Conservation (phyloP, 2,888 invertebrate genomes). For the Cheilosia pagana region DNA sequence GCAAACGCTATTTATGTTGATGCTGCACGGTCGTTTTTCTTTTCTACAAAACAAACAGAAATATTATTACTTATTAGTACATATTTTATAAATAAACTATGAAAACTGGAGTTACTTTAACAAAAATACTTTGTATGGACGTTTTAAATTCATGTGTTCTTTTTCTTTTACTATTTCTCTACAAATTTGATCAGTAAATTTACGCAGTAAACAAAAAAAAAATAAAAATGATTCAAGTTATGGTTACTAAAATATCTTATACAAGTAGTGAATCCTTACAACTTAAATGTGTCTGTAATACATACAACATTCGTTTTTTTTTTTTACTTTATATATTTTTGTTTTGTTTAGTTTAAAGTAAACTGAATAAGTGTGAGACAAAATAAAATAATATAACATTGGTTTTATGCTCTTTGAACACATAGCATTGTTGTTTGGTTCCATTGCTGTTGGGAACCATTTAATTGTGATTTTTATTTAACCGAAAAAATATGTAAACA, state of each 20-base stretch:
- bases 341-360: slow-evolving; percentile 20
- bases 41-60: slow-evolving; percentile 27
- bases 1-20: slow-evolving; percentile 59
- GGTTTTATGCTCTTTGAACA: slow-evolving; percentile 73
- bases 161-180: slow-evolving; percentile 34
- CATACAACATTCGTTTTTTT: slow-evolving; percentile 38
- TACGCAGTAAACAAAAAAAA: slow-evolving; percentile 49
- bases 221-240: slow-evolving; percentile 42
- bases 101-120: slow-evolving; percentile 70
- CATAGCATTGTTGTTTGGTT: slow-evolving; percentile 51
- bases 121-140: slow-evolving; percentile 73
- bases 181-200: slow-evolving; percentile 56
- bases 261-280: slow-evolving; percentile 34
- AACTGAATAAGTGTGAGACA: slow-evolving; percentile 45
- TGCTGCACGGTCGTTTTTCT: slow-evolving; percentile 43
- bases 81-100: slow-evolving; percentile 58
- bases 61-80: slow-evolving; percentile 51
- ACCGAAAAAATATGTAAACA: slow-evolving; percentile 24
- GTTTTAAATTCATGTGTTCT: slow-evolving; percentile 44
- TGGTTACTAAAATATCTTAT: slow-evolving; percentile 50
- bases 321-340: slow-evolving; percentile 2
- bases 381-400: slow-evolving; percentile 64
- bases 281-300: slow-evolving; percentile 45
- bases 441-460: slow-evolving; percentile 36
- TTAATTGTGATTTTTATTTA: slow-evolving; percentile 31